These are phyloP conservation scores for Neocrepidodera transversa DNA, from an alignment of 2,888 invertebrate genomes.

Conservation along the genomic window DNA sequence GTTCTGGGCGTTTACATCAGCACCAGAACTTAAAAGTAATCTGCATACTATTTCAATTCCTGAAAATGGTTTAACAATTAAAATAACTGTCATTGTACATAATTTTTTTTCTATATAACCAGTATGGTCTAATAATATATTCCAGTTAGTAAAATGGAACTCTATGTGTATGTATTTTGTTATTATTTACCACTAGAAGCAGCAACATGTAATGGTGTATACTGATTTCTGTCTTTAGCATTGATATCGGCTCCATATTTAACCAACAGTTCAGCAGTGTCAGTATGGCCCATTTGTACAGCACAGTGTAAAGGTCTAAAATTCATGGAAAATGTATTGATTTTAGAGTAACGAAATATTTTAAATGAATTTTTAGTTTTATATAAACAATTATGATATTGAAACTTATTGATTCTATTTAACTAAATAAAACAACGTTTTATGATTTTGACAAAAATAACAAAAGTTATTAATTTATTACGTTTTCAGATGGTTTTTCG, in stretches of 20 bases:
- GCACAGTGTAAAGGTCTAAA: conserved; percentile 68
- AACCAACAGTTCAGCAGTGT: conserved; percentile 59
- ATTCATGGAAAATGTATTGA: too few species aligned
- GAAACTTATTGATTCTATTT: too few species aligned
- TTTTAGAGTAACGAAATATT: not conserved
- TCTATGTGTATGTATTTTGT: not conserved
- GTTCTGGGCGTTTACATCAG: conserved; percentile 66
- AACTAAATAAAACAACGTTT: too few species aligned
- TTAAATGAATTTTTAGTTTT: not conserved
- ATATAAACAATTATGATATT: too few species aligned
- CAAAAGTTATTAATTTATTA: too few species aligned
- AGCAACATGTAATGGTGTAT: conserved; percentile 70
- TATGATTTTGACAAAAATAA: too few species aligned
- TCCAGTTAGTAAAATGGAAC: not conserved
- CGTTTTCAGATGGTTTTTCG: too few species aligned
- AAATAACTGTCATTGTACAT: too few species aligned
- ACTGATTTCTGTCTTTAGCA: conserved; percentile 62
- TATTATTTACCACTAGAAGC: conserved; percentile 63
- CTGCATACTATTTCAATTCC: conserved; percentile 50
- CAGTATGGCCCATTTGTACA: conserved; percentile 66
- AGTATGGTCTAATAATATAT: too few species aligned
- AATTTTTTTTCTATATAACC: too few species aligned
- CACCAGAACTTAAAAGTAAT: conserved; percentile 63
- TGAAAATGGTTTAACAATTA: conserved; percentile 24
- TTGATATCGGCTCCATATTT: conserved; percentile 61